Conservation (phyloP, 2,113 vertebrate species). For the Motacilla alba region DNA sequence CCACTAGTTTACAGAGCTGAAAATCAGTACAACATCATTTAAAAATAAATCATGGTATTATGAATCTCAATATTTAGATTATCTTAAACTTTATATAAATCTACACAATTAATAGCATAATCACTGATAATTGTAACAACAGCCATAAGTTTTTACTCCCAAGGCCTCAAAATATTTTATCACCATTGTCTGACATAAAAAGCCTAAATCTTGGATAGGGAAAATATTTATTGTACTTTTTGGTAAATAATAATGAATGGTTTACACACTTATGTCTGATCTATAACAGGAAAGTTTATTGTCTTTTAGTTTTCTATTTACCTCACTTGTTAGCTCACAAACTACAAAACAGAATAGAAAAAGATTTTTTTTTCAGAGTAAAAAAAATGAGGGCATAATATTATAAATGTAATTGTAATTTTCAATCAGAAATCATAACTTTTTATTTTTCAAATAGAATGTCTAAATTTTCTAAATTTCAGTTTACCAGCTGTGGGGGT, state of each 20-base stretch:
- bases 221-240: neutral
- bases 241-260: neutral
- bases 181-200: neutral
- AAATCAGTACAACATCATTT: neutral
- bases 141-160: neutral
- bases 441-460: neutral
- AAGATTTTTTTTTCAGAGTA: neutral
- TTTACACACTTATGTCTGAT: neutral
- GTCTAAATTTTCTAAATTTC: neutral
- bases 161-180: neutral
- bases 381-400: fast-evolving
- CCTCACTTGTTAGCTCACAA: neutral
- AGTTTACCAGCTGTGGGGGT: neutral
- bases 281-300: neutral
- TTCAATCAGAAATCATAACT: neutral
- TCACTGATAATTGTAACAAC: neutral
- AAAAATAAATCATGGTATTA: neutral
- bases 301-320: neutral
- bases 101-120: neutral
- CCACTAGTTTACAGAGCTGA: neutral
- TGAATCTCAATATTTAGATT: neutral
- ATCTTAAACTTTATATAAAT: neutral
- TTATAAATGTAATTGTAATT: neutral
- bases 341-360: neutral
- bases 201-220: neutral